Evolutionary conservation across 1,140 invertebrate genomes (phyloP), one percentile per base, ranked within the genome.

Genomic region (Drosophila pseudoobscura): DNA sequence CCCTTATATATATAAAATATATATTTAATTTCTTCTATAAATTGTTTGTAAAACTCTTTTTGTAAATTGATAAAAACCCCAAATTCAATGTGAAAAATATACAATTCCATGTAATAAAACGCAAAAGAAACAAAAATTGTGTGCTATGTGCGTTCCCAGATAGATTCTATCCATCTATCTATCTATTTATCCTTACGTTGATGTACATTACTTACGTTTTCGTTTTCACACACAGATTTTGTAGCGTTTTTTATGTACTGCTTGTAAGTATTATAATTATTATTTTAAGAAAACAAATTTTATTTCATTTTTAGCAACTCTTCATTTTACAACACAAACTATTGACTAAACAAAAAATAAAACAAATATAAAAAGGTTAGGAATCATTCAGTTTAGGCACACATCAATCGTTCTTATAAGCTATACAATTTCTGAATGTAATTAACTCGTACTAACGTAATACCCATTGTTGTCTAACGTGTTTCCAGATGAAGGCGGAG

Each of bases 81-180:
- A 80, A 75, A 71, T 78, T 85, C 74, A 87, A 82, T 85, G 82
- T 85, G 83, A 85, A 72, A 85, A 87, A 82, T 84, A 84, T 76
- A 80, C 54, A 84, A 79, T 66, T 80, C 72, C 49, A 71, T 85
- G 82, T 85, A 85, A 85, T 85, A 85, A 85, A 85, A 87, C 82
- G 82, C 78, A 87, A 87, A 87, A 83, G 78, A 73, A 80, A 65
- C 72, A 50, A 78, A 80, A 53, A 57, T 80, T 76, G 82, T 85
- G 77, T 85, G 64, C 79, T 66, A 52, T 71, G 60, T 70, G 83
- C 66, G 74, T 68, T 78, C 31, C 49, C 15, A 31, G 63, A 52
- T 51, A 24, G 73, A 60, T 62, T 69, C 13, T 49, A 53, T 58
- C 60, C 24, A 57, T 75, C 55, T 69, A 61, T 22, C 20, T 66